Evolutionary conservation across 2,797 vertebrate genomes (phyloP).

Genomic region (Numenius phaeopus): DNA sequence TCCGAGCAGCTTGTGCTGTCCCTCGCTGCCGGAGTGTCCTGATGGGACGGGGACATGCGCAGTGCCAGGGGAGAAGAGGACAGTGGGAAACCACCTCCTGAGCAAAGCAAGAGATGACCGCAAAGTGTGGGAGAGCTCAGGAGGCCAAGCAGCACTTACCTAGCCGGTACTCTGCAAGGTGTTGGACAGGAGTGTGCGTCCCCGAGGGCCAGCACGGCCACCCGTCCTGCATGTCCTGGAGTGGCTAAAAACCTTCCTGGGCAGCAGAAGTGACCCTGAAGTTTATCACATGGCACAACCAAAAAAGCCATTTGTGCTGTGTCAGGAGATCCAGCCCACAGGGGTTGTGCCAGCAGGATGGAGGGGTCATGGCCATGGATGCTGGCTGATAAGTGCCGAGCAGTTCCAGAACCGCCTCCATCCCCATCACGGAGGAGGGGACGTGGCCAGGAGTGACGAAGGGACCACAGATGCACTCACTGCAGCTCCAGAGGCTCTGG

Average conservation of each 20-base stretch:
- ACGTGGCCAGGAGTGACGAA: background rate
- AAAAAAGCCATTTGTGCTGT: background rate
- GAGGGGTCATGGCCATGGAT: background rate
- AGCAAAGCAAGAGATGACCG: accelerated
- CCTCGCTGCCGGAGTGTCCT: background rate
- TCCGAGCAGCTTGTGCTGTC: accelerated
- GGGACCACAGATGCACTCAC: accelerated
- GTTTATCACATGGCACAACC: accelerated
- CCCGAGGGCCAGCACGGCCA: accelerated
- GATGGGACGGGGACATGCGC: background rate
- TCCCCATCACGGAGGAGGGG: background rate
- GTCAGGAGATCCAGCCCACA: background rate
- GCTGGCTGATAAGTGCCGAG: background rate
- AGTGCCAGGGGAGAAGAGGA: background rate
- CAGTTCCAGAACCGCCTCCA: background rate
- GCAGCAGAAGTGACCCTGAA: background rate
- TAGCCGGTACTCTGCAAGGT: background rate
- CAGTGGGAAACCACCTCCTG: background rate
- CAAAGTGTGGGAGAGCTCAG: background rate
- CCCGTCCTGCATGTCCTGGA: background rate
- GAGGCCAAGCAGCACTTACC: background rate
- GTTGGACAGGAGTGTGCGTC: background rate
- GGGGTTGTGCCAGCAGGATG: background rate
- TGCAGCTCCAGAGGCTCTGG: accelerated
- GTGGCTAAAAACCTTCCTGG: background rate